phyloP scores from a whole-genome alignment of 2,113 vertebrate species.

The Himantopus leucocephalus region DNA sequence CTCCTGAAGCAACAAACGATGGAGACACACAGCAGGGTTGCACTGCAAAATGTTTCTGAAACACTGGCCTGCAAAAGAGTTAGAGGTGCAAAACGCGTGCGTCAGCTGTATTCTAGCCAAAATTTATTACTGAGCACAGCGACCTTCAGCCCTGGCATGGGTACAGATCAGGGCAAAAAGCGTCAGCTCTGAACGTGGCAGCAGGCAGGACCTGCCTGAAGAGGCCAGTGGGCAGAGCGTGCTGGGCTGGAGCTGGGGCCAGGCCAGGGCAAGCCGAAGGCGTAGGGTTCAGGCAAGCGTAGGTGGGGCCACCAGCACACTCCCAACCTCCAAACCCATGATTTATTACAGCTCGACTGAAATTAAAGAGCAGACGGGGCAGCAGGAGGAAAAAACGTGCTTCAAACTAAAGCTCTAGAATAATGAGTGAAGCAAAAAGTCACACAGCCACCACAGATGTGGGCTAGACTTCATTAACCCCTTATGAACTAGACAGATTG shows the following conservation, averaged over 20 bases:
- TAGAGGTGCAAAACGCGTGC: neutral
- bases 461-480: neutral
- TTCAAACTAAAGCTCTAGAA: neutral
- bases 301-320: neutral
- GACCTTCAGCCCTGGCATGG: conserved; percentile 29
- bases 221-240: neutral
- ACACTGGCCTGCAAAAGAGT: neutral
- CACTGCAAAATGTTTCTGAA: neutral
- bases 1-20: neutral
- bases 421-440: neutral
- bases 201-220: neutral
- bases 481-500: neutral
- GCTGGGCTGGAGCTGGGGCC: neutral
- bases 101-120: conserved; percentile 29
- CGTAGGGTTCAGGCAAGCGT: fast-evolving
- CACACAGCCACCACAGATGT: too few species aligned
- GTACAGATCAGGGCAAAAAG: neutral
- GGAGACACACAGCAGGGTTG: neutral
- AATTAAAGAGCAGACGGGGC: neutral
- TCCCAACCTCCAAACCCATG: neutral
- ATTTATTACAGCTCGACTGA: neutral
- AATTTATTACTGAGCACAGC: conserved; percentile 18
- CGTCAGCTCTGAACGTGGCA: neutral
- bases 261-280: neutral
- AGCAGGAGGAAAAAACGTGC: neutral